Conservation (phyloP, 2,797 vertebrate genomes). For the Clarias fuscus region DNA sequence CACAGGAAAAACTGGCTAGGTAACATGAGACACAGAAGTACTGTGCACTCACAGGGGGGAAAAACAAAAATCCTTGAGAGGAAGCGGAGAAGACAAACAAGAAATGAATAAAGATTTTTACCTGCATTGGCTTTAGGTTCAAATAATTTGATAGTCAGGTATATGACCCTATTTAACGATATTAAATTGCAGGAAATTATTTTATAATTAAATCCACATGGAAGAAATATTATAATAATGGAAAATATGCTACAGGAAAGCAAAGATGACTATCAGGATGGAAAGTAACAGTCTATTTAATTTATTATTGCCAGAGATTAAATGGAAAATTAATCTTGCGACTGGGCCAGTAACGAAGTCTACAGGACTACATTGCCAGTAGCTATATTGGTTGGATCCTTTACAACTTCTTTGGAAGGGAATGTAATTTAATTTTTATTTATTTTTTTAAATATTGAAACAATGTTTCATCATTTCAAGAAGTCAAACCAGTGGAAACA, state of each 20-base stretch:
- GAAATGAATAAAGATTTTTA: neutral
- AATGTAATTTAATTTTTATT: constrained; percentile 7
- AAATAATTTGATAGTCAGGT: neutral
- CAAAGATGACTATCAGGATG: constrained; percentile 21
- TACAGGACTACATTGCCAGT: constrained; percentile 1
- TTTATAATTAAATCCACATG: constrained; percentile 3
- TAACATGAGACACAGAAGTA: too few species aligned
- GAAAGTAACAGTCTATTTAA: constrained; percentile 31
- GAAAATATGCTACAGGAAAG: constrained; percentile 23
- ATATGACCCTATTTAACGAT: neutral
- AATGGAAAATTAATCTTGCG: constrained; percentile 19
- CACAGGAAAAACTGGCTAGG: too few species aligned
- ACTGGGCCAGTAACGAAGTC: constrained; percentile 11
- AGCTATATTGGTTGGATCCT: constrained; percentile 36
- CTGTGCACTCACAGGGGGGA: too few species aligned
- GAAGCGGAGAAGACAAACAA: too few species aligned
- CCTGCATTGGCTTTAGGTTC: neutral
- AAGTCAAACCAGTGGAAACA: neutral
- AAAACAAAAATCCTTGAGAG: too few species aligned
- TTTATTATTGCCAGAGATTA: constrained; percentile 13
- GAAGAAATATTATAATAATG: constrained; percentile 27
- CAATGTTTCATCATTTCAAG: constrained; percentile 19
- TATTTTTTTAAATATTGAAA: constrained; percentile 31
- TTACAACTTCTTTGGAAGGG: constrained; percentile 10
- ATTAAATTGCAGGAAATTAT: constrained; percentile 22